Evolutionary conservation across 1,140 invertebrate genomes (phyloP).

Genomic region (Meloidogyne hapla): DNA sequence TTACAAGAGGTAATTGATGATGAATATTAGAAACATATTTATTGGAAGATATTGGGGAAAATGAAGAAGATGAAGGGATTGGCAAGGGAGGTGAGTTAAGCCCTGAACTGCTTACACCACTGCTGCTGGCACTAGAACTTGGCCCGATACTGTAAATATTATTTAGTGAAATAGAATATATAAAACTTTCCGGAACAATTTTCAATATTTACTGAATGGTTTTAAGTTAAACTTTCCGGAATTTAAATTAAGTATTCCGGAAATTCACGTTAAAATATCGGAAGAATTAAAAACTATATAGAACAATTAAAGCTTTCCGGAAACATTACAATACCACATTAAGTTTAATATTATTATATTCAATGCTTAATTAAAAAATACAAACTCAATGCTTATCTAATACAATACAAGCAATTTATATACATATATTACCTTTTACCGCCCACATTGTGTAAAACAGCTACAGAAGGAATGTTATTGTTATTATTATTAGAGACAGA

Average conservation of each 20-base stretch:
- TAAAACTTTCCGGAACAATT: neutral
- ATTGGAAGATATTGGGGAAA: neutral
- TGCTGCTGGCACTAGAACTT: neutral
- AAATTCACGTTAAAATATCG: too few species aligned
- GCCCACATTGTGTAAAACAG: neutral
- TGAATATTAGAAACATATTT: neutral
- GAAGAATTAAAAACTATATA: too few species aligned
- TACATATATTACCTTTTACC: neutral
- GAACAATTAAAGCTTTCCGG: neutral
- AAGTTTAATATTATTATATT: too few species aligned
- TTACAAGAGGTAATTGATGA: slow-evolving; percentile 12
- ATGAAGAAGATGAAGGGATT: neutral
- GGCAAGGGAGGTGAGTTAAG: neutral
- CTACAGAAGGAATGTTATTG: neutral
- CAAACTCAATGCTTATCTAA: too few species aligned
- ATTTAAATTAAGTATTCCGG: neutral
- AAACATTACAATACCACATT: neutral
- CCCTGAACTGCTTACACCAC: neutral
- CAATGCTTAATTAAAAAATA: too few species aligned
- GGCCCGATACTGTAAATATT: neutral
- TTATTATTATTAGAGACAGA: neutral
- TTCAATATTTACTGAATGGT: too few species aligned
- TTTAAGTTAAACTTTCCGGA: neutral
- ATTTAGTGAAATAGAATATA: neutral
- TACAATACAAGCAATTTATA: neutral